Evolutionary conservation across 2,113 vertebrate genomes (phyloP).

Genomic region (Callospermophilus lateralis): DNA sequence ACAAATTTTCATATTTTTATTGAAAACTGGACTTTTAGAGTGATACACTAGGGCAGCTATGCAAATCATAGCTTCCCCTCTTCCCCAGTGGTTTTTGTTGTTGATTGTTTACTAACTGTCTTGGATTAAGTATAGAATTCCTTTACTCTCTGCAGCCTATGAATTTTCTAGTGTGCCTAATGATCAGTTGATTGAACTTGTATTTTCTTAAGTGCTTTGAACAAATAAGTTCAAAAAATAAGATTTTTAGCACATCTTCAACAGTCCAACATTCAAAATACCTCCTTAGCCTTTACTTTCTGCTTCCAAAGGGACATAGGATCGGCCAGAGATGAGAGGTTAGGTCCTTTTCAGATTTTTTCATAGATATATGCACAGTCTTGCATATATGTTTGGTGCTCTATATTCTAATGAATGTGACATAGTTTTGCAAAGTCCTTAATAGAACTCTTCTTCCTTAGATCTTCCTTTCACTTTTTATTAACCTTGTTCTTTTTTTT

Average conservation of each 20-base stretch:
- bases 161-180: neutral
- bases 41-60: neutral
- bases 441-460: neutral
- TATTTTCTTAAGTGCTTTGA: neutral
- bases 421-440: neutral
- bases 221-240: neutral
- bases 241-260: neutral
- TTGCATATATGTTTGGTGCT: neutral
- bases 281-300: neutral
- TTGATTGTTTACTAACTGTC: too few relatives aligned
- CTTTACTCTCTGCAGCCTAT: neutral
- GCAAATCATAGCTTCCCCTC: neutral
- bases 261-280: neutral
- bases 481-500: neutral
- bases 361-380: neutral
- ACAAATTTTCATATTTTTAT: neutral
- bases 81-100: neutral
- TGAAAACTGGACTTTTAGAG: neutral
- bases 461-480: neutral
- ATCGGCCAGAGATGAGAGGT: neutral
- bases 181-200: neutral
- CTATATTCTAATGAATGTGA: neutral
- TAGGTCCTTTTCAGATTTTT: neutral
- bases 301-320: neutral
- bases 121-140: neutral